These are phyloP conservation scores for Nycticryphes semicollaris DNA, from an alignment of 2,113 vertebrate genomes.

Conservation along the genomic window DNA sequence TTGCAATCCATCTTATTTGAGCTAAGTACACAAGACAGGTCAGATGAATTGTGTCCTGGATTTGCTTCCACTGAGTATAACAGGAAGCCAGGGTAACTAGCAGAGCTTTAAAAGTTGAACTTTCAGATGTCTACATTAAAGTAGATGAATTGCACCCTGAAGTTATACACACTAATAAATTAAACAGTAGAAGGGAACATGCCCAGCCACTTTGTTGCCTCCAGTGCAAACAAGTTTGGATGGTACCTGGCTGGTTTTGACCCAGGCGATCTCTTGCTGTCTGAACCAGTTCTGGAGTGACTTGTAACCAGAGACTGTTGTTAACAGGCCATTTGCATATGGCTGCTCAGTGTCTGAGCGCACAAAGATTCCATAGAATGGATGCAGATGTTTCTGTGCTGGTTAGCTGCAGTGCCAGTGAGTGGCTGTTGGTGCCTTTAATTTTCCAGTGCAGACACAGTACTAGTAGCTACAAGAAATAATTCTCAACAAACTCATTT, in stretches of 20 bases:
- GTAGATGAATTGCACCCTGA: slow-evolving; percentile 48
- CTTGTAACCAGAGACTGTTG: accelerated
- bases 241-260: not conserved
- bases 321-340: not conserved
- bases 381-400: not conserved
- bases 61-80: slow-evolving; percentile 48
- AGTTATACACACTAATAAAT: slow-evolving; percentile 33
- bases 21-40: slow-evolving; percentile 44
- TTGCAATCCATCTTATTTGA: slow-evolving; percentile 56
- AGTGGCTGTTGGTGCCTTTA: accelerated
- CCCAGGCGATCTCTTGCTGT: not conserved
- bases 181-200: not conserved
- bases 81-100: slow-evolving; percentile 54
- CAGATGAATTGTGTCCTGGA: slow-evolving; percentile 61
- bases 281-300: not conserved
- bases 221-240: not conserved
- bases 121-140: slow-evolving; percentile 52
- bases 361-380: not conserved
- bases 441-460: not conserved
- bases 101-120: slow-evolving; percentile 31
- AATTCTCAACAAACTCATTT: not conserved
- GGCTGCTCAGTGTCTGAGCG: not conserved
- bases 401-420: not conserved
- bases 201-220: not conserved
- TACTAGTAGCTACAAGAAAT: not conserved